A percentile compares a stretch with the other conserved stretches of the same genome.
Conservation (phyloP, 2,113 vertebrate species). For the Ranitomeya imitator region DNA sequence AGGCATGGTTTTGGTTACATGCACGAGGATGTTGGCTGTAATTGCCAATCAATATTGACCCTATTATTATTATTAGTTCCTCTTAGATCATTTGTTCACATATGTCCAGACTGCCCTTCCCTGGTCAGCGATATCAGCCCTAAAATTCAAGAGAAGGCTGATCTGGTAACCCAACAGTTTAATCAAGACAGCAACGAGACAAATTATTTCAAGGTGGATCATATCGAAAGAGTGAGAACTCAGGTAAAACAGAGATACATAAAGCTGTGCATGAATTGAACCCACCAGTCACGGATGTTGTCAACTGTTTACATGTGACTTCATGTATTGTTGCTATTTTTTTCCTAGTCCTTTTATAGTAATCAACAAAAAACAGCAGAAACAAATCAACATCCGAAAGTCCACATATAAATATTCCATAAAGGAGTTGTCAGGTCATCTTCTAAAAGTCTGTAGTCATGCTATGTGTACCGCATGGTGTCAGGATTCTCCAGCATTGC, state of each 20-base stretch:
- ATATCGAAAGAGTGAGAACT: constrained; percentile 35
- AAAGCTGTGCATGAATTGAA: background rate
- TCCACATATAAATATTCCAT: no score
- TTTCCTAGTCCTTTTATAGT: no score
- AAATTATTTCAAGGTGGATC: constrained; percentile 27
- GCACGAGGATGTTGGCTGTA: no score
- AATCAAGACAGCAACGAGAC: constrained; percentile 50
- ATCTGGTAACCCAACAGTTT: background rate
- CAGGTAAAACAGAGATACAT: constrained; percentile 19
- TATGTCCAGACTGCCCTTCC: constrained; percentile 22
- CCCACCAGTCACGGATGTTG: no score
- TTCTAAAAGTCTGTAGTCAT: no score
- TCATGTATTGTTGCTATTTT: no score
- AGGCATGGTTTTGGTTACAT: background rate
- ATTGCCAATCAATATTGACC: background rate
- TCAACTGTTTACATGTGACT: no score
- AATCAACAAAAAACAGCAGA: no score
- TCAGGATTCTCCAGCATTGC: no score
- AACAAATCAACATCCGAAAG: no score
- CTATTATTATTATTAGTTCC: constrained; percentile 22
- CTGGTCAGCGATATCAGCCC: background rate
- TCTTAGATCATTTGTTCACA: background rate
- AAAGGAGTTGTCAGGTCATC: no score
- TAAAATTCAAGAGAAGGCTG: background rate
- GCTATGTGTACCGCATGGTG: no score